These are phyloP conservation scores for Psettodes erumei DNA, from an alignment of 2,113 vertebrate genomes.

Conservation along the genomic window DNA sequence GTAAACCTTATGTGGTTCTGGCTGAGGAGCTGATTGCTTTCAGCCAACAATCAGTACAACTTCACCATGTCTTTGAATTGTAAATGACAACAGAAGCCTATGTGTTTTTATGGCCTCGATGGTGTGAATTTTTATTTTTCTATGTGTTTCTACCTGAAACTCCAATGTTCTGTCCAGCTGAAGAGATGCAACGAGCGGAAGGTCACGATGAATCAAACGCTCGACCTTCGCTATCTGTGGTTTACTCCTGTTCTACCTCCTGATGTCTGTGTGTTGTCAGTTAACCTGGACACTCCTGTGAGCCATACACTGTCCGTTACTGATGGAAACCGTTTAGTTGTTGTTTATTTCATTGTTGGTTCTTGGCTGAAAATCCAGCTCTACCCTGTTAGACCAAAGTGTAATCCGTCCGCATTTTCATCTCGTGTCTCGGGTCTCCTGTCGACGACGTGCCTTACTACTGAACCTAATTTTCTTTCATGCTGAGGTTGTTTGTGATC, in stretches of 20 bases:
- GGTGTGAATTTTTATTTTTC: slow-evolving; percentile 35
- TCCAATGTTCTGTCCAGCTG: slow-evolving; percentile 19
- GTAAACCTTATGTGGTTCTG: slow-evolving; percentile 9
- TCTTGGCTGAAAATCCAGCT: background rate
- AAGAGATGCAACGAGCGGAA: slow-evolving; percentile 2
- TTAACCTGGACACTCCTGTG: slow-evolving; percentile 52
- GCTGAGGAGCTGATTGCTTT: slow-evolving; percentile 42
- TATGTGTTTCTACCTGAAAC: slow-evolving; percentile 47
- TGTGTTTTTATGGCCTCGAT: slow-evolving; percentile 57
- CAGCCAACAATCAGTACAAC: slow-evolving; percentile 18
- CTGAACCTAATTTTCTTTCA: slow-evolving; percentile 23
- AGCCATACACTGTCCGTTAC: background rate
- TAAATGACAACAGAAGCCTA: slow-evolving; percentile 31
- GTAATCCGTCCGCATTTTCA: slow-evolving; percentile 25
- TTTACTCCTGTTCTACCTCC: slow-evolving; percentile 73
- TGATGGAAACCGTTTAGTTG: background rate
- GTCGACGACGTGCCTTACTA: slow-evolving; percentile 72
- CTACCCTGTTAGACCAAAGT: slow-evolving; percentile 40
- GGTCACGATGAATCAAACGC: background rate
- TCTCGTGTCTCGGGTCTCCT: slow-evolving; percentile 21
- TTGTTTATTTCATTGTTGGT: background rate
- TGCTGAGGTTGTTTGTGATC: slow-evolving; percentile 5
- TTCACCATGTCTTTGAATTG: slow-evolving; percentile 42
- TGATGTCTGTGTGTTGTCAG: slow-evolving; percentile 21
- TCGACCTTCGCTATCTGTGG: slow-evolving; percentile 27